Conservation (phyloP, 2,113 vertebrate genomes). For the Gallinago paraguaiae region DNA sequence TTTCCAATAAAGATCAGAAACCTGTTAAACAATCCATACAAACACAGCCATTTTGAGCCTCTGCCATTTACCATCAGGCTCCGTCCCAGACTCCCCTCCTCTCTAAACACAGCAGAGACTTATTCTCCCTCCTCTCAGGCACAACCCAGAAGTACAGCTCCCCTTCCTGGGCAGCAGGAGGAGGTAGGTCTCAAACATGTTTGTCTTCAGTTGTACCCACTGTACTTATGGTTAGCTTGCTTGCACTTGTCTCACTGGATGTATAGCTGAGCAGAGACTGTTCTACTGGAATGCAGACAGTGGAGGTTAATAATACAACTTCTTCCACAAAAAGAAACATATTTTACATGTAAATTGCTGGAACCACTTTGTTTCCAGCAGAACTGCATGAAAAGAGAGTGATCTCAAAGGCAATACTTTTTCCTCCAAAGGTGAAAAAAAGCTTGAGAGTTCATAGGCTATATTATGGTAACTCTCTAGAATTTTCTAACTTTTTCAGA, state of each 20-base stretch:
- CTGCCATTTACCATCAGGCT: not conserved
- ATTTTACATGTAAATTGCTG: not conserved
- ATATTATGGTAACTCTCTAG: not conserved
- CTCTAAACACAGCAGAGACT: not conserved
- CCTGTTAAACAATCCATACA: not conserved
- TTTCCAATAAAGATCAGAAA: not conserved
- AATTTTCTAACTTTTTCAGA: not conserved
- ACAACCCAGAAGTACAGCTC: not conserved
- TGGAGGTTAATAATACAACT: not conserved
- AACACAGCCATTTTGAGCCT: not conserved
- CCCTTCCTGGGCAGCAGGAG: not conserved
- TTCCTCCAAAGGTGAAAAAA: not conserved
- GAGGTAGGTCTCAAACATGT: not conserved
- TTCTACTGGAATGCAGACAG: not conserved
- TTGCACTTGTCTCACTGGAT: not conserved
- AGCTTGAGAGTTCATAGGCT: not conserved
- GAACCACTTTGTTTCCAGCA: not conserved
- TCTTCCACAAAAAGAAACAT: not conserved
- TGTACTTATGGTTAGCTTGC: not conserved
- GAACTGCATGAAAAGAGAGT: not conserved
- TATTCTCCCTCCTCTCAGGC: not conserved
- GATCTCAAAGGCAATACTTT: not conserved
- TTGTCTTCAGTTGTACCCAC: not conserved
- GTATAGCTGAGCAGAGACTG: not conserved
- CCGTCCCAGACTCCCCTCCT: accelerated